Evolutionary conservation across 2,113 vertebrate genomes (phyloP).

Genomic region (Xyrauchen texanus): DNA sequence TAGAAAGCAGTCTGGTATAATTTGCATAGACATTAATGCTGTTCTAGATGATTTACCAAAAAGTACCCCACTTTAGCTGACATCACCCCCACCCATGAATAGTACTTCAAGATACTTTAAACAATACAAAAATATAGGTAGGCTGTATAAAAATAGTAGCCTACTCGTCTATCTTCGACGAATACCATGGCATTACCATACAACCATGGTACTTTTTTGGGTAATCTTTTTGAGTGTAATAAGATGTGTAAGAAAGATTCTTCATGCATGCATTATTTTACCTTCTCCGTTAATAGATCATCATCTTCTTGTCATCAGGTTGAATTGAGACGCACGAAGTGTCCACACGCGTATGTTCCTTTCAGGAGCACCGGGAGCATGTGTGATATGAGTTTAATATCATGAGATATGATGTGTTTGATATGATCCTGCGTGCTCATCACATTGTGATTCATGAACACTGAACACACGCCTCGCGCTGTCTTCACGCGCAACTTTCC

Average conservation of each 20-base stretch:
- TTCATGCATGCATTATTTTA: conserved; percentile 34
- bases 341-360: not conserved
- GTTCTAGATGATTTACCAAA: no score
- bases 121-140: no score
- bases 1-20: no score
- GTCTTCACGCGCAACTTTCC: conserved; percentile 24
- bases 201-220: no score
- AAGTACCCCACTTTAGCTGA: no score
- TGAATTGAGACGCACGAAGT: conserved; percentile 28
- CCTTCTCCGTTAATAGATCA: conserved; percentile 43
- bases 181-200: no score
- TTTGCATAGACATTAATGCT: no score
- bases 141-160: no score
- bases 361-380: not conserved
- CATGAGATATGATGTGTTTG: conserved; percentile 19
- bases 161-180: no score
- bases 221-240: not conserved
- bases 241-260: not conserved
- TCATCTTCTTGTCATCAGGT: conserved; percentile 33
- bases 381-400: conserved; percentile 18
- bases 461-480: conserved; percentile 10
- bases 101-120: no score
- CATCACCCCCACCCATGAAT: no score
- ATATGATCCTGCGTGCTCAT: conserved; percentile 25
- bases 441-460: conserved; percentile 22